Percentiles rank a stretch among this genome's conserved stretches.
These are phyloP conservation scores for Amblyjoppa fuscipennis DNA, from an alignment of 2,888 invertebrate species.

Conservation along the genomic window DNA sequence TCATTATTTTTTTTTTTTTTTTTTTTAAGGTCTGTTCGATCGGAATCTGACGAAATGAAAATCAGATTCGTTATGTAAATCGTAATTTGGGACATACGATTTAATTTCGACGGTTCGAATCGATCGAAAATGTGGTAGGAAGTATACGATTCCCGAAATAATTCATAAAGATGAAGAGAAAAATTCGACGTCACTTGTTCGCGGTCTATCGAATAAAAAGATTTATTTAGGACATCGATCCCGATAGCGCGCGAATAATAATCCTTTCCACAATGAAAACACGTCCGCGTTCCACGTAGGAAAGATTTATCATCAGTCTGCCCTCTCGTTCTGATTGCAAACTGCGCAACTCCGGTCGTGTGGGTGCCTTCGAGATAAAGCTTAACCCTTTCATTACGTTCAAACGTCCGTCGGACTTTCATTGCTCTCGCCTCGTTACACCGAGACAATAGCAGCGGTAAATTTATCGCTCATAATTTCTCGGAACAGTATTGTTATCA, in stretches of 20 bases:
- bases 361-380: slow-evolving; percentile 58
- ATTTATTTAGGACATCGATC: background rate
- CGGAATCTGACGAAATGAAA: background rate
- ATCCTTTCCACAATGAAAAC: slow-evolving; percentile 40
- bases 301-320: slow-evolving; percentile 56
- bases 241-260: slow-evolving; percentile 51
- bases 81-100: background rate
- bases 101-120: background rate
- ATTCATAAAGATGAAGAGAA: background rate
- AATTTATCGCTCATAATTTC: slow-evolving; percentile 14
- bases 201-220: too few relatives aligned
- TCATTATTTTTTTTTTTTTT: background rate
- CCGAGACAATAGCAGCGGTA: background rate
- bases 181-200: background rate
- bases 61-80: background rate
- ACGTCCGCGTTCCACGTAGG: slow-evolving; percentile 47
- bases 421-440: slow-evolving; percentile 20
- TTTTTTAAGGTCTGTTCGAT: background rate
- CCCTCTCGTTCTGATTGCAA: slow-evolving; percentile 54
- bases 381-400: slow-evolving; percentile 26
- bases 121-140: background rate
- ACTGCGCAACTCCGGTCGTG: slow-evolving; percentile 38
- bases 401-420: background rate
- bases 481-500: slow-evolving; percentile 2
- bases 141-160: background rate